These are phyloP conservation scores for Uropetala carovei DNA, from an alignment of 2,888 invertebrate species.

Conservation along the genomic window DNA sequence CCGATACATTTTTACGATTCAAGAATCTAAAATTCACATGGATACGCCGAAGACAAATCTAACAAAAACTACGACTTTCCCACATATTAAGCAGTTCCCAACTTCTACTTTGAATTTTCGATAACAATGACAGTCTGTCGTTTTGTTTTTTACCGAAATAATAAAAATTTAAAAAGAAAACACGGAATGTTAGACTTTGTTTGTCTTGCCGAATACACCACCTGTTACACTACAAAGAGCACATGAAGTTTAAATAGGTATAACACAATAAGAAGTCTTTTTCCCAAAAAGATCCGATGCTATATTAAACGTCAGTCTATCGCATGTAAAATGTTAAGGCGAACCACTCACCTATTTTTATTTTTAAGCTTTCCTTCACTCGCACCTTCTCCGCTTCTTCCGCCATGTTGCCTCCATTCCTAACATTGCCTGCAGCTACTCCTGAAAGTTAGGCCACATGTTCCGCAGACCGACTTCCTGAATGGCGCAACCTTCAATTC, in stretches of 20 bases:
- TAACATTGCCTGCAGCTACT: conserved; percentile 19
- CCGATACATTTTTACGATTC: too few species aligned
- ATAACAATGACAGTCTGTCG: too few species aligned
- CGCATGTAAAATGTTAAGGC: neutral
- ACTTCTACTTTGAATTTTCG: too few species aligned
- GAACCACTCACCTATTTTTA: conserved; percentile 90
- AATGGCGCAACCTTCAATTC: conserved; percentile 62
- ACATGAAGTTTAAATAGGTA: neutral
- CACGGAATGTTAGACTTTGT: neutral
- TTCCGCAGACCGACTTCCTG: conserved; percentile 36
- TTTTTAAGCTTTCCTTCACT: conserved; percentile 94
- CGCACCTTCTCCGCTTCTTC: conserved; percentile 93
- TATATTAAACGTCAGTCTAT: neutral
- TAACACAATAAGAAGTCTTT: neutral
- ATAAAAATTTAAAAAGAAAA: neutral
- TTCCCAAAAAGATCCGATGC: neutral
- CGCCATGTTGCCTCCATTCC: conserved; percentile 84
- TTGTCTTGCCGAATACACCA: conserved; percentile 50
- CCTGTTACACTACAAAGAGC: conserved; percentile 63
- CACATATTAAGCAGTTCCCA: too few species aligned
- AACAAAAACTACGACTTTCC: too few species aligned
- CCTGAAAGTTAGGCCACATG: conserved; percentile 33
- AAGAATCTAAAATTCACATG: too few species aligned
- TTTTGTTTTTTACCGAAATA: neutral
- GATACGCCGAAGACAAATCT: too few species aligned